A percentile compares a stretch with the other conserved stretches of the same genome.
These are phyloP conservation scores for Enteromius argenteus DNA, from an alignment of 2,797 vertebrate species.

Conservation along the genomic window DNA sequence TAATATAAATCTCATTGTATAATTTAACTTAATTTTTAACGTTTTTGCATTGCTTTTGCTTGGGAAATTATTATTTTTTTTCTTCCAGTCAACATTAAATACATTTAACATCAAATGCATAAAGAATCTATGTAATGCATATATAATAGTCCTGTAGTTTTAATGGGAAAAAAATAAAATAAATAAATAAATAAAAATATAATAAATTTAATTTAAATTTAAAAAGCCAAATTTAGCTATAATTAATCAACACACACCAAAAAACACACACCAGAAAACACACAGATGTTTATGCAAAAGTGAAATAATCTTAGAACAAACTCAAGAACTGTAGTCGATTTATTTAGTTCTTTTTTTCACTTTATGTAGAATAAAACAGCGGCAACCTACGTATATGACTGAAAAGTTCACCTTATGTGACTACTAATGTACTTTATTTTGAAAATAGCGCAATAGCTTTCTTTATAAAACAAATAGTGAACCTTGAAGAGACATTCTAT, in stretches of 20 bases:
- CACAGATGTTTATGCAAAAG: background rate
- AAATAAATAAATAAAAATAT: too few species aligned
- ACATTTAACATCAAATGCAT: background rate
- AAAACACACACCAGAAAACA: background rate
- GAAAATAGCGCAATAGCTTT: background rate
- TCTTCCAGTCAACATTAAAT: background rate
- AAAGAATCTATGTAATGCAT: too few species aligned
- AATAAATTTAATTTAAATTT: background rate
- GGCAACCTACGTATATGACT: background rate
- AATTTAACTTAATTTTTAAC: background rate
- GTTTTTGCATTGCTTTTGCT: background rate
- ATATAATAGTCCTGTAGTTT: background rate
- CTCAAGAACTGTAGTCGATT: background rate
- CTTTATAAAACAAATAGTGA: background rate
- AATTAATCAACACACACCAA: background rate
- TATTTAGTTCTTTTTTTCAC: background rate
- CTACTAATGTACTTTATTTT: too few species aligned
- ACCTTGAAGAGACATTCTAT: background rate
- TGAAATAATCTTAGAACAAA: background rate
- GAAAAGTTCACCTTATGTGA: background rate
- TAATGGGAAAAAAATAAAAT: too few species aligned
- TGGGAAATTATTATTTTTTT: background rate
- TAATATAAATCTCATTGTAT: background rate
- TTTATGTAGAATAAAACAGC: background rate
- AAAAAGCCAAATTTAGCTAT: background rate